Conservation (phyloP, 2,888 invertebrate species). For the Drosophila testacea region DNA sequence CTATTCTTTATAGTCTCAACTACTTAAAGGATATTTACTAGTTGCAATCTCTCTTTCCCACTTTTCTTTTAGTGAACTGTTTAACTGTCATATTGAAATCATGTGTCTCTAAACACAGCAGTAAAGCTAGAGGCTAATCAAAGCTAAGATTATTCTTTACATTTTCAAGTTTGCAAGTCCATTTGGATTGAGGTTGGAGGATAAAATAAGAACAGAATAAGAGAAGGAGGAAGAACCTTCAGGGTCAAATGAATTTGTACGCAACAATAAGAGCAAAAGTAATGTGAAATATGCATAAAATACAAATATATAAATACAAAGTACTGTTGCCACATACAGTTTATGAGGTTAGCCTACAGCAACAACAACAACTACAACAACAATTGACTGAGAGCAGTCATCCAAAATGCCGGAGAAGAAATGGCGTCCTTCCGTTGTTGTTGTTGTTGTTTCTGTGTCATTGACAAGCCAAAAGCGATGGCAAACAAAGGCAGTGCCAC, state of each 20-base stretch:
- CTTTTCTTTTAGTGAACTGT: no score
- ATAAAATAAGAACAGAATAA: no score
- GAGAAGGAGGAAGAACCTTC: conserved; percentile 26
- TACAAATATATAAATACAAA: conserved; percentile 23
- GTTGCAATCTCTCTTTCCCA: not conserved
- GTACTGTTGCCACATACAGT: conserved; percentile 24
- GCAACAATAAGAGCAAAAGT: conserved; percentile 36
- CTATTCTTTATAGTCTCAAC: not conserved
- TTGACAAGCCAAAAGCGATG: conserved; percentile 55
- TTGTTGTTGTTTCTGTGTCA: conserved; percentile 39
- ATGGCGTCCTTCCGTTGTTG: conserved; percentile 58
- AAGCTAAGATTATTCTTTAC: conserved; percentile 35
- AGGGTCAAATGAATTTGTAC: conserved; percentile 51
- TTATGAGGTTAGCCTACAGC: conserved; percentile 43
- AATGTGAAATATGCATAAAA: conserved; percentile 42
- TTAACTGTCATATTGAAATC: conserved; percentile 2
- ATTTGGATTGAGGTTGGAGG: not conserved
- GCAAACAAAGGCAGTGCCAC: conserved; percentile 53
- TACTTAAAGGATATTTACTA: not conserved
- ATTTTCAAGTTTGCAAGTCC: conserved; percentile 35
- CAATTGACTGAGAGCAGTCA: conserved; percentile 28
- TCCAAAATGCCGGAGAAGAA: conserved; percentile 47
- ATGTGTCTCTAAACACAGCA: not conserved
- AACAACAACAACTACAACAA: conserved; percentile 12
- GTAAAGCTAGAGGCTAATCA: conserved; percentile 33